Percentiles rank a stretch among this genome's conserved stretches.
phyloP scores from a whole-genome alignment of 2,797 vertebrate genomes.

The Astyanax mexicanus region DNA sequence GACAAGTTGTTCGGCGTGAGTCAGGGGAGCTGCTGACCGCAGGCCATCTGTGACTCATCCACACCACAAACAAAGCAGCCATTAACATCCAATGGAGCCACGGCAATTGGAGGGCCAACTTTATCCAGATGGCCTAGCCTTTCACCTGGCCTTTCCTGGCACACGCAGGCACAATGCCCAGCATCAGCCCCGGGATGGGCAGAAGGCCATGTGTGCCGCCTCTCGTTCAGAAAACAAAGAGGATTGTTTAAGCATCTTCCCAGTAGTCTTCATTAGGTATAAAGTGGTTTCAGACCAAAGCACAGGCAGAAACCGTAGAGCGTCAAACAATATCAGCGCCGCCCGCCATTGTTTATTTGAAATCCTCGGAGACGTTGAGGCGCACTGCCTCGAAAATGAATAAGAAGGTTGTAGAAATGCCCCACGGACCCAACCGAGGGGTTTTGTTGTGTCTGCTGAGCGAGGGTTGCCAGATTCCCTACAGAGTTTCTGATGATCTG shows the following conservation, averaged over 20 bases:
- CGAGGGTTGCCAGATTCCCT: constrained; percentile 49
- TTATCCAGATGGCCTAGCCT: constrained; percentile 42
- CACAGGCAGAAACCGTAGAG: background rate
- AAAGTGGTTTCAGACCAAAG: constrained; percentile 14
- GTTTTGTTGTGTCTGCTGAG: constrained; percentile 41
- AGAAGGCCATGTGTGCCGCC: constrained; percentile 24
- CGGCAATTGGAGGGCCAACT: constrained; percentile 20
- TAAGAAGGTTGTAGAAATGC: constrained; percentile 24
- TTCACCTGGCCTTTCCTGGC: constrained; percentile 43
- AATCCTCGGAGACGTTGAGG: constrained; percentile 21
- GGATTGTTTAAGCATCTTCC: constrained; percentile 32
- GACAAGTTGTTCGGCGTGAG: background rate
- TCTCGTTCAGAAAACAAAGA: constrained; percentile 5
- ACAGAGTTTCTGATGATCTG: constrained; percentile 56
- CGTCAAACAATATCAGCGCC: constrained; percentile 23
- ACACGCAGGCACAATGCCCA: background rate
- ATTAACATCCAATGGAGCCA: constrained; percentile 52
- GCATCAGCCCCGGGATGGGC: constrained; percentile 8
- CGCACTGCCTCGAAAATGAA: constrained; percentile 23
- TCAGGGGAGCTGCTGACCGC: constrained; percentile 9
- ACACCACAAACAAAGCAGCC: constrained; percentile 48
- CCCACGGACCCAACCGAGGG: background rate
- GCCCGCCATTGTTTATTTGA: constrained; percentile 11
- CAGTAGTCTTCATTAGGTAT: constrained; percentile 30
- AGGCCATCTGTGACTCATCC: constrained; percentile 45